These are phyloP conservation scores for Corydoras sp. DNA, from an alignment of 2,113 vertebrate species.

Conservation along the genomic window DNA sequence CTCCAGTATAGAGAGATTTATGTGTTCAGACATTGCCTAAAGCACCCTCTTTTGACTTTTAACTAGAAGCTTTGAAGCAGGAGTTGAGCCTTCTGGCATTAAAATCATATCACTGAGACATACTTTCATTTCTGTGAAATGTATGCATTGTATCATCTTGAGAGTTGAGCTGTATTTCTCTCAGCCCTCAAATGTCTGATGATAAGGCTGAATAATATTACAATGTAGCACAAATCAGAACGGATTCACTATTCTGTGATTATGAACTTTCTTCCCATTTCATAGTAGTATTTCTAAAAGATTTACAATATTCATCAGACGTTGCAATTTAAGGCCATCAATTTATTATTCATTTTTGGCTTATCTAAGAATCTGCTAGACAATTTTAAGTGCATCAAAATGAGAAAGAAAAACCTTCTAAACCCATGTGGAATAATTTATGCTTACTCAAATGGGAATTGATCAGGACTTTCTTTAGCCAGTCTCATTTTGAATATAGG, in stretches of 20 bases:
- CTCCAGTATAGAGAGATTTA: conserved; percentile 59
- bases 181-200: conserved; percentile 14
- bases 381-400: conserved; percentile 45
- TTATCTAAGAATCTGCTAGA: conserved; percentile 35
- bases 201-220: conserved; percentile 28
- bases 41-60: conserved; percentile 49
- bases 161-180: conserved; percentile 25
- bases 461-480: conserved; percentile 26
- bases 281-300: conserved; percentile 41
- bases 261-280: conserved; percentile 10
- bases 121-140: conserved; percentile 57
- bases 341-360: conserved; percentile 48
- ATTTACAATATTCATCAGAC: conserved; percentile 52
- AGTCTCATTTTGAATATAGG: conserved; percentile 40
- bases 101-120: conserved; percentile 54
- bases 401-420: conserved; percentile 27
- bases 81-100: conserved; percentile 50
- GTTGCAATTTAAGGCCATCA: conserved; percentile 36
- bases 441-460: conserved; percentile 29
- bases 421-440: conserved; percentile 46
- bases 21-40: conserved; percentile 57
- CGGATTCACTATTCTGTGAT: conserved; percentile 19
- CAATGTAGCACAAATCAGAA: conserved; percentile 31
- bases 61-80: conserved; percentile 56
- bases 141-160: conserved; percentile 44